Base-by-base conservation (phyloP, 2,113 vertebrate species). In the Macquaria australasica region DNA sequence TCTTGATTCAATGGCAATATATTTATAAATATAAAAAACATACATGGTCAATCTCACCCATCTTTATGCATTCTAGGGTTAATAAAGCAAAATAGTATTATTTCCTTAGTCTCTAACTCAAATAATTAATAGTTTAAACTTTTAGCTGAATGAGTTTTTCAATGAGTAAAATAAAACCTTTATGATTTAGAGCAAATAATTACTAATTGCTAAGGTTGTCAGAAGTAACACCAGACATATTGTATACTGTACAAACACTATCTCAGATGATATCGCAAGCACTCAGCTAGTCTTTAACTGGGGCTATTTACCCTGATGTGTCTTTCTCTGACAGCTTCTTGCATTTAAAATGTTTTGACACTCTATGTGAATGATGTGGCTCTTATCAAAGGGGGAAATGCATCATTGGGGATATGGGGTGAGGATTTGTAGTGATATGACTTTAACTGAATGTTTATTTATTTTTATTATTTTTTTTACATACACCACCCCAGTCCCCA, bases 311-410 rank as follows among this genome's bases (percentile, higher is more conserved):
- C 18, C 21, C 21, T 2, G 3, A 70, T 28, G 48, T 37, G 16
- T 70, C 45, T 56, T n/a, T 41, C n/a, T 43, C 23, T 51, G 62
- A 56, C 37, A 53, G 64, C 72, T 15, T 16, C n/a, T 2, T 10
- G 56, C 56, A 63, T 79, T 63, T 55, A 34, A 76, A 70, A 79
- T 64, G 6, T 77, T 74, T 56, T 66, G 48, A 84, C 63, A 59
- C 15, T 60, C 58, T 51, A 0, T 20, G 66, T 73, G 59, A 78
- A 28, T 15, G 77, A 74, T n/a, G 21, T 20, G 1, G 43, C 64
- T 82, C 41, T 48, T 72, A 79, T 88, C 41, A 64, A 31, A 5
- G 9, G 21, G 50, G 48, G 8, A 73, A 84, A 74, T 51, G 63
- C 31, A 72, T 82, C 73, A 45, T 1, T 28, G n/a, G 51, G 45